Evolutionary conservation across 2,888 invertebrate species (phyloP).

Genomic region (Idaea straminata): DNA sequence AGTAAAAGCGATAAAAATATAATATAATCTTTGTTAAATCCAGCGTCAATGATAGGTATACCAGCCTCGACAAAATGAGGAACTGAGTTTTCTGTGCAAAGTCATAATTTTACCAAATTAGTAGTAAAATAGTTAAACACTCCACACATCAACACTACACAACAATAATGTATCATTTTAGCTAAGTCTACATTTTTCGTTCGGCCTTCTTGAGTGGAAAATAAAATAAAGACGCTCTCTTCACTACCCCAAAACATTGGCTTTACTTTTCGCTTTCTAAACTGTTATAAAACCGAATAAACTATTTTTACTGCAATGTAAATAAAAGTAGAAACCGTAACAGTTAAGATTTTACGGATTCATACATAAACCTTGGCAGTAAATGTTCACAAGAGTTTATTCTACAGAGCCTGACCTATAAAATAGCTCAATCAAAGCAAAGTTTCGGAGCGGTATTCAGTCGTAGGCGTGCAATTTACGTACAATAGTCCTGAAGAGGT

Average conservation of each 20-base stretch:
- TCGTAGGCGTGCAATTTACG: constrained; percentile 26
- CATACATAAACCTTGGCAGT: neutral
- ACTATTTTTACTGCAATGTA: neutral
- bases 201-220: neutral
- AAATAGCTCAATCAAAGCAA: constrained; percentile 29
- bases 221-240: neutral
- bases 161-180: too few relatives aligned
- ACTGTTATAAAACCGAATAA: neutral
- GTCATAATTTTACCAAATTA: neutral
- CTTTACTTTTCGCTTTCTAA: neutral
- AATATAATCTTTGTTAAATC: neutral
- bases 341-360: neutral
- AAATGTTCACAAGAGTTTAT: constrained; percentile 2
- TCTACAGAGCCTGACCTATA: constrained; percentile 20
- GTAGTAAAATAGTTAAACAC: neutral
- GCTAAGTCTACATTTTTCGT: too few relatives aligned
- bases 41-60: neutral
- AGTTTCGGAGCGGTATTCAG: constrained; percentile 28
- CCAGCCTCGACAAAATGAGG: neutral
- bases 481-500: constrained; percentile 30
- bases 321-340: constrained; percentile 1
- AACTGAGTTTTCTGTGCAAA: neutral
- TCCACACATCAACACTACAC: too few relatives aligned
- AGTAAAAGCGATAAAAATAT: neutral
- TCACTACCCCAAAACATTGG: neutral